A percentile compares a stretch with the other conserved stretches of the same genome.
Conservation (phyloP, 2,113 vertebrate genomes). For the Vombatus ursinus region DNA sequence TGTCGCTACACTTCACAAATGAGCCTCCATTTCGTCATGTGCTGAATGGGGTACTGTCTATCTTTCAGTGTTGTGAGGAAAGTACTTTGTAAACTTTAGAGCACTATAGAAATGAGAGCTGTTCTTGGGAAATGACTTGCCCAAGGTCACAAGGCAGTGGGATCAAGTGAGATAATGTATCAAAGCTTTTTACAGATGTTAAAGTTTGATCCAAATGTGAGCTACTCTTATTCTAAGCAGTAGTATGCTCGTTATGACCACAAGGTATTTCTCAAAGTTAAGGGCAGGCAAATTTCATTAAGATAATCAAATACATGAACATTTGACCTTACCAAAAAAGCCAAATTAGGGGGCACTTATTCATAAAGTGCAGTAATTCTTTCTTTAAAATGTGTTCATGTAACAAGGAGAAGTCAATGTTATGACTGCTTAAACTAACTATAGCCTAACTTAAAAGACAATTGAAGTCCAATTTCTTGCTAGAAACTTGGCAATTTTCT, state of each 20-base stretch:
- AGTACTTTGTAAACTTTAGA: background rate
- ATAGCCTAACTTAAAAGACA: constrained; percentile 34
- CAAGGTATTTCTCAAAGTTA: background rate
- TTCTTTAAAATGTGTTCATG: constrained; percentile 41
- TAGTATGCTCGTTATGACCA: background rate
- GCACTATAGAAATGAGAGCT: background rate
- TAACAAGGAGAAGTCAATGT: constrained; percentile 27
- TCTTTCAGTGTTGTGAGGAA: background rate
- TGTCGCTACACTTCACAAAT: background rate
- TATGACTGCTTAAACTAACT: constrained; percentile 44
- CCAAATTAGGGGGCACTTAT: constrained; percentile 22
- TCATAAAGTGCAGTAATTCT: background rate
- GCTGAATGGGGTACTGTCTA: background rate
- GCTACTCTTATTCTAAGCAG: background rate
- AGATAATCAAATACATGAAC: background rate
- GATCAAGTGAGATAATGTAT: background rate
- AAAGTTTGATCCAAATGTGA: background rate
- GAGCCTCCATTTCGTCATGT: background rate
- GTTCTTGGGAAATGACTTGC: background rate
- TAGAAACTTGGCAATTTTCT: constrained; percentile 34
- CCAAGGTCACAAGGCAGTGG: background rate
- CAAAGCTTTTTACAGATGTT: background rate
- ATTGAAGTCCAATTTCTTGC: background rate
- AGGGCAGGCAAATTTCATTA: background rate
- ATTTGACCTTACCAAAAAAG: constrained; percentile 29